Evolutionary conservation across 2,113 vertebrate species (phyloP).

Genomic region (Pterocles gutturalis): DNA sequence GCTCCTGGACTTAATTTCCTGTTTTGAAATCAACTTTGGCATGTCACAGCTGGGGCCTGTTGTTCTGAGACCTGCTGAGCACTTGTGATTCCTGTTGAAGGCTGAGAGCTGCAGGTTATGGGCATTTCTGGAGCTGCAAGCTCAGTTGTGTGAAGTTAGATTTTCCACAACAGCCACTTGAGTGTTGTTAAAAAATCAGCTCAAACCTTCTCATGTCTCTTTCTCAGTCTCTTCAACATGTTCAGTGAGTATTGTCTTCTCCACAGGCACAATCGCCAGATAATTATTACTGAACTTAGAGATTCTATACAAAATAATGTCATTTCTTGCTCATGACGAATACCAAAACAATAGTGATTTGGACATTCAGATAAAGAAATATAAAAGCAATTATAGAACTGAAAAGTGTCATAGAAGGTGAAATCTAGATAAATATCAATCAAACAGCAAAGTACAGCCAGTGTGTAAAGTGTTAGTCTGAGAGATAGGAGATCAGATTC

Average conservation of each 20-base stretch:
- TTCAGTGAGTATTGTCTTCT: background rate
- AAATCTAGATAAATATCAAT: background rate
- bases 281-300: background rate
- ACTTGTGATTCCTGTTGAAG: background rate
- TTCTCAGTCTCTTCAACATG: background rate
- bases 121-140: background rate
- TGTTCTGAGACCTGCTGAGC: background rate
- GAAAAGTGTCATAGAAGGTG: background rate
- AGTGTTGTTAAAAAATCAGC: background rate
- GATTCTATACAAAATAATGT: background rate
- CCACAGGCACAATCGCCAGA: background rate
- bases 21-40: background rate
- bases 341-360: background rate
- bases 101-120: background rate
- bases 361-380: background rate
- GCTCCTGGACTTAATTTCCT: background rate
- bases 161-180: background rate
- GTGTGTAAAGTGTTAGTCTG: background rate
- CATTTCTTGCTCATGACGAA: background rate
- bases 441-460: background rate
- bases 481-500: background rate
- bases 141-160: background rate
- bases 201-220: background rate
- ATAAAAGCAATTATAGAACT: background rate
- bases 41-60: background rate